Percentiles rank a stretch among this genome's conserved stretches.
Evolutionary conservation across 2,888 invertebrate genomes (phyloP).

Genomic region (Drosophila anomalata): DNA sequence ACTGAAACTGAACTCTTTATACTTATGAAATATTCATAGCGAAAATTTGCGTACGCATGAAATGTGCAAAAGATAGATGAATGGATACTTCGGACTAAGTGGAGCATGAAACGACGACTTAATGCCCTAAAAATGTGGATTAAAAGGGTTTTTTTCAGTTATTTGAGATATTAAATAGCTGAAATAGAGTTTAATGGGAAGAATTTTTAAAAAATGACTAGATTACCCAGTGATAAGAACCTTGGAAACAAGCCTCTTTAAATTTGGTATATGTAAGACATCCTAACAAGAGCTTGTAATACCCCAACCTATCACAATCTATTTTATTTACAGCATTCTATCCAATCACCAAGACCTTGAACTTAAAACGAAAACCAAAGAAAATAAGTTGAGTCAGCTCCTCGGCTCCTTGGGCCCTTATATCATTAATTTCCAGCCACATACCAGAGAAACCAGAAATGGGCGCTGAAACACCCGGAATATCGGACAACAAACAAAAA

Average conservation of each 20-base stretch:
- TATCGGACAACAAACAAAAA: slow-evolving; percentile 34
- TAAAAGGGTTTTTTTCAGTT: background rate
- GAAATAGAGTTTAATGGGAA: too few relatives aligned
- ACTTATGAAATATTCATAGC: slow-evolving; percentile 49
- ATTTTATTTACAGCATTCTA: background rate
- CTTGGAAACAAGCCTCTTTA: too few relatives aligned
- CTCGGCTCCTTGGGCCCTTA: slow-evolving; percentile 4
- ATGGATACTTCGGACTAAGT: background rate
- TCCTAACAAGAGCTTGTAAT: background rate
- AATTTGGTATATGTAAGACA: background rate
- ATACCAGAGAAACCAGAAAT: slow-evolving; percentile 15
- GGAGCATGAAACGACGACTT: background rate
- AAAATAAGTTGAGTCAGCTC: slow-evolving; percentile 17
- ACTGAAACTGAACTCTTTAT: slow-evolving; percentile 8
- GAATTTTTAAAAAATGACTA: too few relatives aligned
- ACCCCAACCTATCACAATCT: background rate
- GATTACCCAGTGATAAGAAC: too few relatives aligned
- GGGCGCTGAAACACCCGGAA: slow-evolving; percentile 4
- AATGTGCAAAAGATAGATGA: slow-evolving; percentile 4
- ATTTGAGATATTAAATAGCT: background rate
- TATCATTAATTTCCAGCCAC: slow-evolving; percentile 24
- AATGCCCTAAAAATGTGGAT: background rate
- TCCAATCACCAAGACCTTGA: slow-evolving; percentile 16
- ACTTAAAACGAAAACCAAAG: slow-evolving; percentile 14
- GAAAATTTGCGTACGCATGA: slow-evolving; percentile 32